These are phyloP conservation scores for Hyperopisus bebe DNA, from an alignment of 2,113 vertebrate species.

Conservation along the genomic window DNA sequence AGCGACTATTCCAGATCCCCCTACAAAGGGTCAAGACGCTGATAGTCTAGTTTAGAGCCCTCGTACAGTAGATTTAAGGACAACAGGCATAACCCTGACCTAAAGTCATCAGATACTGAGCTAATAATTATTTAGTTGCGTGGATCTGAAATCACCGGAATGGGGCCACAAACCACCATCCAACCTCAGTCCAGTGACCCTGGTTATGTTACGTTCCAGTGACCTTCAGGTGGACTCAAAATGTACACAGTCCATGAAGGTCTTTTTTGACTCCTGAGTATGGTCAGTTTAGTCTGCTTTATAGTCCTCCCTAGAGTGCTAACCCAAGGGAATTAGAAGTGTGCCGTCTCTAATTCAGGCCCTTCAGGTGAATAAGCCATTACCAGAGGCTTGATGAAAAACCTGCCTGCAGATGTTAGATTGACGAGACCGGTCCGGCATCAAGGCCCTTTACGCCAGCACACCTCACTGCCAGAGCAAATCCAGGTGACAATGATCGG, in stretches of 20 bases:
- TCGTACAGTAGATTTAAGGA: not conserved
- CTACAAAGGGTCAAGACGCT: not conserved
- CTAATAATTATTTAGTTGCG: not conserved
- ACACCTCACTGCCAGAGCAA: not conserved
- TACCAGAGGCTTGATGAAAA: not conserved
- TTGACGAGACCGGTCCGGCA: not conserved
- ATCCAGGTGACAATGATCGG: not conserved
- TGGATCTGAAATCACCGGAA: not conserved
- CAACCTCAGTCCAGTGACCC: not conserved
- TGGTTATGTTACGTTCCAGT: not conserved
- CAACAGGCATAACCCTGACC: not conserved
- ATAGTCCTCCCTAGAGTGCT: not conserved
- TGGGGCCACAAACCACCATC: not conserved
- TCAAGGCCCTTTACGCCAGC: not conserved
- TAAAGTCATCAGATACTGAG: not conserved
- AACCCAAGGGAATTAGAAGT: not conserved
- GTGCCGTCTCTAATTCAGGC: not conserved
- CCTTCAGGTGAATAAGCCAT: not conserved
- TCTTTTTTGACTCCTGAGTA: not conserved
- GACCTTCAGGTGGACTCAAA: not conserved
- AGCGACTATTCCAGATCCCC: not conserved
- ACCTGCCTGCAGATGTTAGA: not conserved
- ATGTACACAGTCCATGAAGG: not conserved
- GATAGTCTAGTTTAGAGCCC: not conserved
- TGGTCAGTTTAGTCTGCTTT: not conserved